phyloP scores from a whole-genome alignment of 2,797 vertebrate species.

The Epinephelus awoara region DNA sequence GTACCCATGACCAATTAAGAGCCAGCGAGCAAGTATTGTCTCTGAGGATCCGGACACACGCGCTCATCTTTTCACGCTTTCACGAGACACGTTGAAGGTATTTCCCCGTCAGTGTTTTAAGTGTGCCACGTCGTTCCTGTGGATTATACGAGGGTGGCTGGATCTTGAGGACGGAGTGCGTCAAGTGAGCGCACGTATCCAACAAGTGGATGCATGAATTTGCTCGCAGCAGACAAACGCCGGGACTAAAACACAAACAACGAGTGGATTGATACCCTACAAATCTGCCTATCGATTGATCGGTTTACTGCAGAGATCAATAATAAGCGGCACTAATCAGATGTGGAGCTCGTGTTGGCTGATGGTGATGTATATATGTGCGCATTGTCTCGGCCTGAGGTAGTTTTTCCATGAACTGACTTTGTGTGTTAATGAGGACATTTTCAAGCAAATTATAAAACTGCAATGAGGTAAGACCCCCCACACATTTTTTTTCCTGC shows the following conservation, averaged over 20 bases:
- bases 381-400: slow-evolving; percentile 50
- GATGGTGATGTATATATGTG: slow-evolving; percentile 35
- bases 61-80: neutral
- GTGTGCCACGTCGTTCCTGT: slow-evolving; percentile 18
- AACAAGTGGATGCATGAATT: slow-evolving; percentile 80
- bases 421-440: slow-evolving; percentile 11
- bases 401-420: slow-evolving; percentile 46
- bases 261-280: slow-evolving; percentile 28
- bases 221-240: slow-evolving; percentile 11
- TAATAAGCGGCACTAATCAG: neutral
- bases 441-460: slow-evolving; percentile 7
- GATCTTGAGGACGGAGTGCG: slow-evolving; percentile 62
- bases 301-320: slow-evolving; percentile 5
- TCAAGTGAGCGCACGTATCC: slow-evolving; percentile 74
- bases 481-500: neutral
- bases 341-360: slow-evolving; percentile 45
- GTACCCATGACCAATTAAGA: slow-evolving; percentile 38
- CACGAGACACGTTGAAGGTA: neutral
- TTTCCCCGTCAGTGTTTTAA: neutral
- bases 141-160: slow-evolving; percentile 51
- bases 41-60: slow-evolving; percentile 10
- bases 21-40: slow-evolving; percentile 12
- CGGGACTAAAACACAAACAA: slow-evolving; percentile 16
- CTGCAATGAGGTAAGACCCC: slow-evolving; percentile 63
- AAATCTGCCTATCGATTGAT: neutral